Conservation (phyloP, 2,888 invertebrate species). For the Drosophila gaucha region DNA sequence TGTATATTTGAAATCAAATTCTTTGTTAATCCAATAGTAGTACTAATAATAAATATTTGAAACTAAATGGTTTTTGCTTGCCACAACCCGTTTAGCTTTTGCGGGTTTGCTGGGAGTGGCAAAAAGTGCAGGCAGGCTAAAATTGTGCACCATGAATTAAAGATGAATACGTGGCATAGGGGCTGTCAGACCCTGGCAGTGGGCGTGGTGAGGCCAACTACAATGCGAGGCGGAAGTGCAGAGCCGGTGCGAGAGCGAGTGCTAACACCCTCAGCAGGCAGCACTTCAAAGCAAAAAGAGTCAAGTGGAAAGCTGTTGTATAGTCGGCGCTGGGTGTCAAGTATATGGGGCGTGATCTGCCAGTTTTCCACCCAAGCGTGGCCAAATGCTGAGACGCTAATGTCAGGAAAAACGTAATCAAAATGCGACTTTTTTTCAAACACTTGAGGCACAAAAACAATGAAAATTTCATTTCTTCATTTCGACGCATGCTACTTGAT, state of each 20-base stretch:
- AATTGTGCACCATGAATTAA: conserved; percentile 71
- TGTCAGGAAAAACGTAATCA: conserved; percentile 71
- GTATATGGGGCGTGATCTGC: conserved; percentile 2
- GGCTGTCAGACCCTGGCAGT: conserved; percentile 19
- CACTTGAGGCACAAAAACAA: conserved; percentile 68
- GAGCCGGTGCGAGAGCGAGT: conserved; percentile 1
- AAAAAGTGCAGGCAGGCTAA: conserved; percentile 35
- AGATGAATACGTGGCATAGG: conserved; percentile 57
- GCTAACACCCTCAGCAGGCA: conserved; percentile 7
- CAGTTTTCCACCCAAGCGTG: conserved; percentile 47
- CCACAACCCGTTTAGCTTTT: conserved; percentile 1
- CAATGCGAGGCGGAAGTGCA: conserved; percentile 47
- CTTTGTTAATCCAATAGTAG: neutral
- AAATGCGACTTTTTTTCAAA: conserved; percentile 77
- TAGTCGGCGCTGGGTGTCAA: neutral
- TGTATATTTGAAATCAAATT: neutral
- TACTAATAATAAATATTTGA: neutral
- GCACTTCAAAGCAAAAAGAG: conserved; percentile 58
- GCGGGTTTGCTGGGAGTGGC: conserved; percentile 13
- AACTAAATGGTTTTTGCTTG: conserved; percentile 3
- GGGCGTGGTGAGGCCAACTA: conserved; percentile 51
- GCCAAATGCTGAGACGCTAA: conserved; percentile 51
- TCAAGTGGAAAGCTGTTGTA: conserved; percentile 35
- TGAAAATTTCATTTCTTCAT: conserved; percentile 77
- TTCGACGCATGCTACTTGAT: conserved; percentile 54